Base-by-base conservation (phyloP, 2,888 invertebrate species). In the Drosophila acutilabella region DNA sequence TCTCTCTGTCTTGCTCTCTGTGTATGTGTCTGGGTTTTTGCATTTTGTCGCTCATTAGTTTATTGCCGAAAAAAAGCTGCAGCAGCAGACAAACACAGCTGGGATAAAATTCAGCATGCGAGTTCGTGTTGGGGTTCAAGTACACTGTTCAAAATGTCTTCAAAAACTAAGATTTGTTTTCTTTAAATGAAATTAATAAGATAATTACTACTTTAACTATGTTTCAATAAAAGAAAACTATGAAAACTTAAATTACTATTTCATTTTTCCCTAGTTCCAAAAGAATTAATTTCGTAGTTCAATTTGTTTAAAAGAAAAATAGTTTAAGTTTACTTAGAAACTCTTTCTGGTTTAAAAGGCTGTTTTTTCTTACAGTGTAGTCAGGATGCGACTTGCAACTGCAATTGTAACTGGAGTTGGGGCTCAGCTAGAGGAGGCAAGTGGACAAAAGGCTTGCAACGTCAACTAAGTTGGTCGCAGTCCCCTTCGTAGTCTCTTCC, bases 21-120 rank as follows among this genome's bases (percentile, higher is more conserved):
- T 52, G 38, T 36, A 33, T 73, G 58, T 71, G 74, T 61, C 50
- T 80, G 66, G 62, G 62, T 69, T 66, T 85, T 81, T 83, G 81
- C 84, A 89, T 86, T 85, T 88, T 86, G 89, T 89, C 89, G 85
- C 85, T 85, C 85, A 85, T 85, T 85, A 85, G 85, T 85, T 89
- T 85, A 85, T 85, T 85, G 84, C 90, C 85, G 48, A 85, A 85
- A 81, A 89, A 87, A 79, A 66, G 36, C 36, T 13, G 36, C 36
- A 36, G 36, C 36, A 36, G 4, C 36, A 45, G 36, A 77, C 60
- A 70, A 66, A 73, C 1, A 13, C 36, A 71, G 67, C 71, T 59
- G 36, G 42, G 62, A 54, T 56, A 57, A 59, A 47, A 41, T 40
- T 13, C 64, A 52, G 33, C 67, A 74, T 57, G 51, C 57, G 44